Conservation (phyloP, 2,888 invertebrate genomes). For the Eustalomyia histrio region DNA sequence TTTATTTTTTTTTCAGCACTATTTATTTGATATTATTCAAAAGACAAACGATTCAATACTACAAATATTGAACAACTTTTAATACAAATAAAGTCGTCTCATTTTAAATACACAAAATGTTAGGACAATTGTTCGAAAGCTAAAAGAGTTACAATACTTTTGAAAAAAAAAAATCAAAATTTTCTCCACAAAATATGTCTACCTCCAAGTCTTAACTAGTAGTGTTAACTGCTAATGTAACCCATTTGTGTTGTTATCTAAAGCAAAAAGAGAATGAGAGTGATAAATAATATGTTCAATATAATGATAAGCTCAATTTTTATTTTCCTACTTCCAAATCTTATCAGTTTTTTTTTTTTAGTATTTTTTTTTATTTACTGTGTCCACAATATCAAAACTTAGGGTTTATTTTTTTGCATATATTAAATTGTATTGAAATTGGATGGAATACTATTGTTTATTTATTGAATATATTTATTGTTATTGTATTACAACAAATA, state of each 20-base stretch:
- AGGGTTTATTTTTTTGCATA: not conserved
- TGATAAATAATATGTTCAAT: not conserved
- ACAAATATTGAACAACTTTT: not conserved
- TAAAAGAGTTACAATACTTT: not conserved
- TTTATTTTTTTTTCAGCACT: conserved; percentile 4
- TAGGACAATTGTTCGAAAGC: not conserved
- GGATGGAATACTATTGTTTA: no score
- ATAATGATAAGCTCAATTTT: conserved; percentile 24
- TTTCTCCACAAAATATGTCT: conserved; percentile 3
- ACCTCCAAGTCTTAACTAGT: not conserved
- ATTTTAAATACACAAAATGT: not conserved
- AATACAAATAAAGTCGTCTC: not conserved
- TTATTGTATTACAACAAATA: no score
- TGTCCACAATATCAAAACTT: not conserved
- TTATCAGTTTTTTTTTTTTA: conserved; percentile 40
- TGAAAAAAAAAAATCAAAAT: conserved; percentile 13
- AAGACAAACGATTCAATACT: not conserved
- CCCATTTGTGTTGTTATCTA: conserved; percentile 18
- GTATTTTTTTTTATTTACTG: not conserved
- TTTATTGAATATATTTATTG: no score
- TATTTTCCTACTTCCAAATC: conserved; percentile 17
- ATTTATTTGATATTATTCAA: not conserved
- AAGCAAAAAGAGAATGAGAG: conserved; percentile 19
- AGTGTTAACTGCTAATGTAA: conserved; percentile 1
- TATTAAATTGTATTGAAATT: no score